Evolutionary conservation across 2,888 invertebrate genomes (phyloP).

Genomic region (Monoplex corrugatus): DNA sequence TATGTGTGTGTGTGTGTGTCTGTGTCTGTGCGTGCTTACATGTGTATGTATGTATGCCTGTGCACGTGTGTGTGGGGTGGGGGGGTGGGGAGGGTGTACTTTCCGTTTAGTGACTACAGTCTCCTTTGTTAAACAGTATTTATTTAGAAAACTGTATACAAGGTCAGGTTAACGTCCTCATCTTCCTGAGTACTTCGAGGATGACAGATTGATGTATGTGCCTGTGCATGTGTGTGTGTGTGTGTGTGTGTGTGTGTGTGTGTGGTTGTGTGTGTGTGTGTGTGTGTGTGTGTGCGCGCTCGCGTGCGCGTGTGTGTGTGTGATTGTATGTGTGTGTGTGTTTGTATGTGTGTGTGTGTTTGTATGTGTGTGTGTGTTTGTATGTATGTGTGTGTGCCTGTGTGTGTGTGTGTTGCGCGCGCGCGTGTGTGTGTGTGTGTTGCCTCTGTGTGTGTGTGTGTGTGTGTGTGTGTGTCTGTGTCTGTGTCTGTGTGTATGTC

Average conservation of each 20-base stretch:
- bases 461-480: conserved; percentile 25
- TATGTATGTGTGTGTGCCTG: background rate
- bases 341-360: background rate
- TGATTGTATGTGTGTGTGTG: conserved; percentile 14
- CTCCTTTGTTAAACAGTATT: too few relatives aligned
- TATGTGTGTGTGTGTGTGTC: too few relatives aligned
- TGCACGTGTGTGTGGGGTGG: background rate
- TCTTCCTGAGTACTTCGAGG: too few relatives aligned
- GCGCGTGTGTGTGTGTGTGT: background rate
- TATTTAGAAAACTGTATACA: too few relatives aligned
- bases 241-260: background rate
- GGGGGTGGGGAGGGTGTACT: background rate
- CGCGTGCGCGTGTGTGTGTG: too few relatives aligned
- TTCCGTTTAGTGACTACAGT: too few relatives aligned
- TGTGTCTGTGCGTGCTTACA: background rate
- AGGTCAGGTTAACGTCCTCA: too few relatives aligned
- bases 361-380: background rate
- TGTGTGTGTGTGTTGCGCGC: background rate
- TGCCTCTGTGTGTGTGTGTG: too few relatives aligned
- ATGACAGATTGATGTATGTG: too few relatives aligned
- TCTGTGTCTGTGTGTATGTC: background rate
- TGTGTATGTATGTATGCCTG: background rate
- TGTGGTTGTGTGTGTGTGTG: background rate
- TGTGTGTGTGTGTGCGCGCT: conserved; percentile 2
- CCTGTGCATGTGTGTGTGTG: background rate